These are phyloP conservation scores for Notodonta ziczac DNA, from an alignment of 2,888 invertebrate species.

Conservation along the genomic window DNA sequence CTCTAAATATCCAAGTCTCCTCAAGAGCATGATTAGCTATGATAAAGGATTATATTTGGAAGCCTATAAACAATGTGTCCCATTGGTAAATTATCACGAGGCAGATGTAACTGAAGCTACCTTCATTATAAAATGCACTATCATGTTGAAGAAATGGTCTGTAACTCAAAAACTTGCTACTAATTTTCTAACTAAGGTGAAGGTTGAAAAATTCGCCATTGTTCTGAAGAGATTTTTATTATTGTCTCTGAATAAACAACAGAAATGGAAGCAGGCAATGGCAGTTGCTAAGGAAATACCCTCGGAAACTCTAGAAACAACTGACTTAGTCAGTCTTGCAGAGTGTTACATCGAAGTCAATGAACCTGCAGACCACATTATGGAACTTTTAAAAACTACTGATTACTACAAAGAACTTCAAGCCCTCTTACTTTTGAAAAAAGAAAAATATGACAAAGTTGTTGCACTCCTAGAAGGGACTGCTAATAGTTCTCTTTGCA, in stretches of 20 bases:
- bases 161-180: conserved; percentile 69
- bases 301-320: conserved; percentile 44
- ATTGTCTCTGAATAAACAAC: conserved; percentile 63
- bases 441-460: conserved; percentile 82
- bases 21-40: conserved; percentile 84
- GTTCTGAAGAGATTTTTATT: conserved; percentile 63
- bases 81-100: conserved; percentile 69
- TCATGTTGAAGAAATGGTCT: conserved; percentile 72
- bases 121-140: conserved; percentile 70
- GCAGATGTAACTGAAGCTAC: conserved; percentile 65
- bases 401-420: conserved; percentile 69
- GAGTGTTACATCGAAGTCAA: conserved; percentile 69
- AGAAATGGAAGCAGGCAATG: conserved; percentile 83
- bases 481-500: conserved; percentile 75
- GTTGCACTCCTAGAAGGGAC: conserved; percentile 76
- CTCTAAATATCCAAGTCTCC: conserved; percentile 86
- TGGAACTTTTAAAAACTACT: conserved; percentile 57
- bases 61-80: conserved; percentile 80
- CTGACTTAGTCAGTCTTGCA: conserved; percentile 62
- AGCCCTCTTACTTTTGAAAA: conserved; percentile 78
- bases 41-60: conserved; percentile 80
- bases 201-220: conserved; percentile 52
- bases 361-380: conserved; percentile 54
- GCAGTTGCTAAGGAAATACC: conserved; percentile 60
- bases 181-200: conserved; percentile 70